Conservation (phyloP, 1,140 invertebrate genomes). For the Drosophila nikananu region DNA sequence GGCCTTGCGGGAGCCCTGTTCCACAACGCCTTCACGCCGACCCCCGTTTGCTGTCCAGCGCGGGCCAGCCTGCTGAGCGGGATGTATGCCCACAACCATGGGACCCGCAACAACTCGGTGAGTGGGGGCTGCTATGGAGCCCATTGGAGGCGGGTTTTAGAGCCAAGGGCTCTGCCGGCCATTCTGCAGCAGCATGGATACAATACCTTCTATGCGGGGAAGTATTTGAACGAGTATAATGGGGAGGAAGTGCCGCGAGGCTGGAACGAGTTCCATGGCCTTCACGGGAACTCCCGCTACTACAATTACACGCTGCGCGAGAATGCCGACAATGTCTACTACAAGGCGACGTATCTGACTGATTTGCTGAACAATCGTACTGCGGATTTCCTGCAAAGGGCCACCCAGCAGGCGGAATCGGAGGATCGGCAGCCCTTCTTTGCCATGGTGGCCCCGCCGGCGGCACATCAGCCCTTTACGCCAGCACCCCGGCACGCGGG, state of each 20-base stretch:
- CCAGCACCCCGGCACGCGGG: slow-evolving; percentile 90
- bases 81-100: slow-evolving; percentile 93
- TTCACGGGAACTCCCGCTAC: slow-evolving; percentile 94
- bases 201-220: slow-evolving; percentile 93
- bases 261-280: slow-evolving; percentile 92
- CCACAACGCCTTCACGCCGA: slow-evolving; percentile 91
- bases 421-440: slow-evolving; percentile 88
- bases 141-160: slow-evolving; percentile 88
- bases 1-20: slow-evolving; percentile 89
- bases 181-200: slow-evolving; percentile 89
- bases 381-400: slow-evolving; percentile 87
- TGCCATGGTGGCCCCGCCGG: slow-evolving; percentile 93
- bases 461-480: slow-evolving; percentile 93
- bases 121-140: slow-evolving; percentile 91
- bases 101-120: slow-evolving; percentile 91
- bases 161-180: slow-evolving; percentile 89
- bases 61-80: slow-evolving; percentile 94
- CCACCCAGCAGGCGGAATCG: background rate
- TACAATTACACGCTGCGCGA: slow-evolving; percentile 95
- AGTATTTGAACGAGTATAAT: slow-evolving; percentile 94
- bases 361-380: slow-evolving; percentile 90
- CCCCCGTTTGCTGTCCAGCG: slow-evolving; percentile 95
- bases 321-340: slow-evolving; percentile 89
- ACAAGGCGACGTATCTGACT: slow-evolving; percentile 91
- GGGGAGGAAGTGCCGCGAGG: slow-evolving; percentile 90